A percentile compares a stretch with the other conserved stretches of the same genome.
Conservation (phyloP, 2,797 vertebrate genomes). For the Spinus olivaceus region DNA sequence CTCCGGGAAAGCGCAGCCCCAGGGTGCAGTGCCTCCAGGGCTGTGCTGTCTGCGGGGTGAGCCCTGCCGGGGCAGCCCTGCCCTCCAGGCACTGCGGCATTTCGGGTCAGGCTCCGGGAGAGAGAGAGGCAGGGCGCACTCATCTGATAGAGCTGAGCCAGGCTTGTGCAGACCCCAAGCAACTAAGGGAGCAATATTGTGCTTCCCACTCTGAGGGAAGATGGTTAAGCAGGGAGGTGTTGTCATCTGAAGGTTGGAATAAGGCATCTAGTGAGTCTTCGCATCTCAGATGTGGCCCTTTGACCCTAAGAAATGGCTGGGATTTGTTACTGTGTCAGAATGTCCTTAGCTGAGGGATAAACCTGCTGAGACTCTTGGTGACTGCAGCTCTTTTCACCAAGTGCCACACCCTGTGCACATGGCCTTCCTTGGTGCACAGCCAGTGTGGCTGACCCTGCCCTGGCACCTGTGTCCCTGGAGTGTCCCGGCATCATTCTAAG, state of each 20-base stretch:
- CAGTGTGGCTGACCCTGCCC: background rate
- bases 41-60: background rate
- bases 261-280: background rate
- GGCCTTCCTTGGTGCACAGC: background rate
- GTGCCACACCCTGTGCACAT: rapidly evolving
- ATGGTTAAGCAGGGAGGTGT: background rate
- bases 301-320: background rate
- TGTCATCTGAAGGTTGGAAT: background rate
- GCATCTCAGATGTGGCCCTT: background rate
- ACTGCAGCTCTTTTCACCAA: background rate
- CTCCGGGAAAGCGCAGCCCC: rapidly evolving
- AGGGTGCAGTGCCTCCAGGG: background rate
- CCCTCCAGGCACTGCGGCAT: rapidly evolving
- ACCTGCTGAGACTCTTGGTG: rapidly evolving
- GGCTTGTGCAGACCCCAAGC: too few relatives aligned
- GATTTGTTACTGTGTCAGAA: background rate
- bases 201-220: background rate
- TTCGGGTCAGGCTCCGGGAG: rapidly evolving
- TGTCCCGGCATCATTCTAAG: rapidly evolving
- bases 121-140: background rate
- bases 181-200: rapidly evolving
- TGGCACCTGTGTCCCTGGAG: background rate
- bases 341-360: too few relatives aligned
- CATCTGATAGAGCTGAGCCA: background rate
- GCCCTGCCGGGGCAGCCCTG: rapidly evolving